Evolutionary conservation across 2,888 invertebrate genomes (phyloP), one percentile per base, ranked within the genome.

Genomic region (Synanthedon andrenaeformis): DNA sequence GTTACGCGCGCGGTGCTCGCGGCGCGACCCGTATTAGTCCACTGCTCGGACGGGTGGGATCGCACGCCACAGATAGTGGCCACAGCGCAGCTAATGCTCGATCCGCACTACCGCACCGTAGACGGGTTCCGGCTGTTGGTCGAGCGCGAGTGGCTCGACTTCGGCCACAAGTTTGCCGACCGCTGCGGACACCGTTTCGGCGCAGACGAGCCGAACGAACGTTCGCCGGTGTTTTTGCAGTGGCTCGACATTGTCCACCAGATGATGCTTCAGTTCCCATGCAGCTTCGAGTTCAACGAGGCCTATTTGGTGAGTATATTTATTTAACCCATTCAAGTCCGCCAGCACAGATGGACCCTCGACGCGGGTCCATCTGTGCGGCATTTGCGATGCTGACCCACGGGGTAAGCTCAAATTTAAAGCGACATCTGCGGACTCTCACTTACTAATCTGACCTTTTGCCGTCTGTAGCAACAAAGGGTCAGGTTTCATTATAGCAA

Each of bases 21-120:
- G 56, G 94, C 92, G 14, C 90, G 96, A 52, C 96, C 98, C 6
- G 98, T 97, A 54, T 89, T 99, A 57, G 97, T 99, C 10, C 99
- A 99, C 81, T 99, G 99, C 82, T 97, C 97, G 3, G 99, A 99
- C 85, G 99, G 99, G 51, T 99, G 99, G 99, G 99, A 99, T 85
- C 91, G 99, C 62, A 99, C 99, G 55, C 96, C 99, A 51, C 99
- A 99, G 88, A 94, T 99, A 61, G 96, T 96, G 13, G 95, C 98
- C 48, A 89, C 98, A 53, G 96, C 97, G 12, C 94, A 98, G 81
- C 89, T 99, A 49, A 87, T 98, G 69, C 89, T 98, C 45, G 99
- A 99, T 89, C 97, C 98, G 0, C 94, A 92, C 83, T 99, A 99
- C 79, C 89, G 99, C 63, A 99, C 98, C 11, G 90, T 96, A 53